Evolutionary conservation across 2,888 invertebrate genomes (phyloP), one percentile per base, ranked within the genome.

Genomic region (Baronia brevicornis): DNA sequence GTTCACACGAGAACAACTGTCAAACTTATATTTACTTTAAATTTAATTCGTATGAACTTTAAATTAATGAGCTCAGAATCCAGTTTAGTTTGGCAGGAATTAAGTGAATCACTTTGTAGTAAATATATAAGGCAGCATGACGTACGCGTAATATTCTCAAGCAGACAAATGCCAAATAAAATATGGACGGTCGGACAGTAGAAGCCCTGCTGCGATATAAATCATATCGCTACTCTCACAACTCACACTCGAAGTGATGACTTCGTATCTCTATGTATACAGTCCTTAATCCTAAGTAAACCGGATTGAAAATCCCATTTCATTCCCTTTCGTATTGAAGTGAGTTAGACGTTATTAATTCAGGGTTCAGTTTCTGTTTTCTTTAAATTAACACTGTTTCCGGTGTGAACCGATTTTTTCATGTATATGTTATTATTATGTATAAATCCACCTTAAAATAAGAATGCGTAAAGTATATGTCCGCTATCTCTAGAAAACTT

Each of bases 191-290:
- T 49, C 57, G 51, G 25, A 29, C 36, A n/a, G 39, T 49, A 55
- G 51, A 55, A 51, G 48, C 51, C 71, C 66, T 55, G 69, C 67
- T 64, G 68, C 33, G 67, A 67, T 57, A 63, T 62, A 63, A 69
- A 65, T 69, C 40, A 54, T 53, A 43, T 34, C 41, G 28, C 47
- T 43, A 35, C 36, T 39, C 45, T 46, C 44, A 46, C 51, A 55
- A 50, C 48, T 46, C 45, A 45, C 37, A 46, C 46, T 46, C 43
- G 34, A 50, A 42, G 43, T 57, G 58, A 54, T 55, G 54, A 48
- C 41, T 50, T 44, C 53, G 60, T 55, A 54, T 38, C 40, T 36
- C 34, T 39, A 39, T n/a, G n/a, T n/a, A n/a, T 36, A 36, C 39
- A 48, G 41, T 43, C 42, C 43, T 50, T 46, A 47, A 51, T 51